Conservation (phyloP, 2,797 vertebrate genomes). For the Myotis pilosus region DNA sequence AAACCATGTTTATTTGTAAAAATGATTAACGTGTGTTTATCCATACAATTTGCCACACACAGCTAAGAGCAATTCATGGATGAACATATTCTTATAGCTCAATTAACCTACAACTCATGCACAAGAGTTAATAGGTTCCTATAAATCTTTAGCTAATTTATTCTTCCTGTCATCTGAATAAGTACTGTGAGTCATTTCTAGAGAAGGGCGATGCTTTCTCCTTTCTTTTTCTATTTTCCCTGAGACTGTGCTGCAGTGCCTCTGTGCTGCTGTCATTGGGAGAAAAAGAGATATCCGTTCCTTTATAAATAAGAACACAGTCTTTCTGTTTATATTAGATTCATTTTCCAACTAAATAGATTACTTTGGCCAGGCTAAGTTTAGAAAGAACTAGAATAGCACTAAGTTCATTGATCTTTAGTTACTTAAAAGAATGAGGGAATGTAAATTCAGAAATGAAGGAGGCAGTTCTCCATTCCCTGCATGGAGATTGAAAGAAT, state of each 20-base stretch:
- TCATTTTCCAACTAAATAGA: slow-evolving; percentile 47
- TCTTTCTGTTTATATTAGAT: slow-evolving; percentile 26
- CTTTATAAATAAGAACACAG: slow-evolving; percentile 46
- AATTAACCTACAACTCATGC: slow-evolving; percentile 48
- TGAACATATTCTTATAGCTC: slow-evolving; percentile 23
- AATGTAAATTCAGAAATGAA: slow-evolving; percentile 53
- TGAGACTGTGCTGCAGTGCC: slow-evolving; percentile 15
- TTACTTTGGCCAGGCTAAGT: slow-evolving; percentile 59
- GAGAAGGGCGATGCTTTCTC: not conserved
- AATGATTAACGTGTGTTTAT: not conserved
- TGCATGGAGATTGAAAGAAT: slow-evolving; percentile 4
- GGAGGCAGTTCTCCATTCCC: not conserved
- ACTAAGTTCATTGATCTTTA: slow-evolving; percentile 42
- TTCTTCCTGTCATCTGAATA: slow-evolving; percentile 54
- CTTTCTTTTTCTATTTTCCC: not conserved
- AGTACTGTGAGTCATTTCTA: slow-evolving; percentile 41
- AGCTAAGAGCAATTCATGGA: slow-evolving; percentile 10
- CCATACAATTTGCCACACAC: not conserved
- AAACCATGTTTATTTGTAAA: slow-evolving; percentile 6
- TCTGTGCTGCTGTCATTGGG: not conserved
- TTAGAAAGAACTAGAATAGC: slow-evolving; percentile 54
- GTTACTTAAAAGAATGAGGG: slow-evolving; percentile 39
- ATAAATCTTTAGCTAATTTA: slow-evolving; percentile 54
- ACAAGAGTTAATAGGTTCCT: slow-evolving; percentile 28
- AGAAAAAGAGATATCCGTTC: slow-evolving; percentile 39